Percentiles rank a stretch among this genome's conserved stretches.
phyloP scores from a whole-genome alignment of 2,113 vertebrate genomes.

The Andinoacara biseriatus region DNA sequence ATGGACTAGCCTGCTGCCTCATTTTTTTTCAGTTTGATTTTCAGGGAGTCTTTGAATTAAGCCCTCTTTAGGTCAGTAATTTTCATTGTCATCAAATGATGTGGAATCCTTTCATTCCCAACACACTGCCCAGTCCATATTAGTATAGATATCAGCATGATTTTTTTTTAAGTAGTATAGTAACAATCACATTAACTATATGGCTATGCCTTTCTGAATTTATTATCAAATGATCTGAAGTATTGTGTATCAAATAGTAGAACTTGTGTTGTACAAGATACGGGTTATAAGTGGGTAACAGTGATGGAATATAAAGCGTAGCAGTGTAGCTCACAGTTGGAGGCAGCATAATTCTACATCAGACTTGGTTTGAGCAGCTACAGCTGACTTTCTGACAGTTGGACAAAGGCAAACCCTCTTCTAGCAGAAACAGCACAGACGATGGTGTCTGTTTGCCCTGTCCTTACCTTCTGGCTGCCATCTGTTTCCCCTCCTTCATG shows the following conservation, averaged over 20 bases:
- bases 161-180: too few species aligned
- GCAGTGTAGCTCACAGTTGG: background rate
- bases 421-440: conserved; percentile 25
- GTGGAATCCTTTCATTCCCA: too few species aligned
- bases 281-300: background rate
- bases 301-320: background rate
- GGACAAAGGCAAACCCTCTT: conserved; percentile 26
- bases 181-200: background rate
- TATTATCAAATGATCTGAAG: background rate
- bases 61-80: too few species aligned
- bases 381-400: background rate
- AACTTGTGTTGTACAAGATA: background rate
- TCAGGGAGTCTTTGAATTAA: too few species aligned
- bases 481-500: conserved; percentile 64
- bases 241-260: background rate
- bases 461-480: conserved; percentile 72
- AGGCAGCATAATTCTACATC: background rate
- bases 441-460: conserved; percentile 55
- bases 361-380: background rate
- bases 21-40: too few species aligned
- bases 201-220: background rate
- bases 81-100: too few species aligned
- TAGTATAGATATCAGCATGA: too few species aligned
- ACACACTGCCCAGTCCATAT: too few species aligned
- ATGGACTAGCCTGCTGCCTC: too few species aligned